These are phyloP conservation scores for Triplophysa dalaica DNA, from an alignment of 2,113 vertebrate species.

Conservation along the genomic window DNA sequence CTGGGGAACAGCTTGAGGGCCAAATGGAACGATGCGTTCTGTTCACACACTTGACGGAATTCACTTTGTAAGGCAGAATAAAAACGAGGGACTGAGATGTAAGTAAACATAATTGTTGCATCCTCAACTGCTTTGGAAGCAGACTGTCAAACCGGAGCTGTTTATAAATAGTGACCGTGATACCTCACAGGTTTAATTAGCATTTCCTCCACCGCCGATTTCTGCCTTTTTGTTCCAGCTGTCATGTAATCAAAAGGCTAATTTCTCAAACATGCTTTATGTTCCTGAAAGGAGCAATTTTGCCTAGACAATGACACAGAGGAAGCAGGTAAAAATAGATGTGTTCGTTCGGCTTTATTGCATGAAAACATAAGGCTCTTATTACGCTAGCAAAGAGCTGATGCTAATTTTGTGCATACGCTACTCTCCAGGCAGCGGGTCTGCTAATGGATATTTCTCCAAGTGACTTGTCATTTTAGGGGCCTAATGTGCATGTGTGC, in stretches of 20 bases:
- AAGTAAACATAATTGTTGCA: conserved; percentile 42
- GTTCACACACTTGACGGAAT: conserved; percentile 19
- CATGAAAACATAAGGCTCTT: conserved; percentile 22
- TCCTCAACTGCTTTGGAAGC: conserved; percentile 44
- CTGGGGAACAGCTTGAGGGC: neutral
- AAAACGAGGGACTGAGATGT: conserved; percentile 6
- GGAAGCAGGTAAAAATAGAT: conserved; percentile 45
- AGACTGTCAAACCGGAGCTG: conserved; percentile 34
- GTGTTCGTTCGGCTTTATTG: conserved; percentile 21
- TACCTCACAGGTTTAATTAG: conserved; percentile 49
- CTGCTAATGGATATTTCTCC: conserved; percentile 30
- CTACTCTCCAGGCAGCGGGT: conserved; percentile 16
- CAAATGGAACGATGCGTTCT: neutral
- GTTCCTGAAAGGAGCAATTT: conserved; percentile 52
- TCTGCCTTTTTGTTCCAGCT: conserved; percentile 41
- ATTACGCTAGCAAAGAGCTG: conserved; percentile 19
- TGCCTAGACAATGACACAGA: conserved; percentile 15
- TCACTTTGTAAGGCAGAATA: conserved; percentile 20
- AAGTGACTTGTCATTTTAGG: conserved; percentile 45
- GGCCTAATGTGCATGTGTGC: conserved; percentile 43
- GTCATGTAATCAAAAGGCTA: conserved; percentile 49
- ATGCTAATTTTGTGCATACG: conserved; percentile 31
- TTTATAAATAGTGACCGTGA: conserved; percentile 45
- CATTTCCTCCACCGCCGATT: conserved; percentile 35
- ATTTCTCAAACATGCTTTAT: conserved; percentile 48